A percentile compares a stretch with the other conserved stretches of the same genome.
Conservation (phyloP, 2,888 invertebrate species). For the Chrysomela aeneicollis region DNA sequence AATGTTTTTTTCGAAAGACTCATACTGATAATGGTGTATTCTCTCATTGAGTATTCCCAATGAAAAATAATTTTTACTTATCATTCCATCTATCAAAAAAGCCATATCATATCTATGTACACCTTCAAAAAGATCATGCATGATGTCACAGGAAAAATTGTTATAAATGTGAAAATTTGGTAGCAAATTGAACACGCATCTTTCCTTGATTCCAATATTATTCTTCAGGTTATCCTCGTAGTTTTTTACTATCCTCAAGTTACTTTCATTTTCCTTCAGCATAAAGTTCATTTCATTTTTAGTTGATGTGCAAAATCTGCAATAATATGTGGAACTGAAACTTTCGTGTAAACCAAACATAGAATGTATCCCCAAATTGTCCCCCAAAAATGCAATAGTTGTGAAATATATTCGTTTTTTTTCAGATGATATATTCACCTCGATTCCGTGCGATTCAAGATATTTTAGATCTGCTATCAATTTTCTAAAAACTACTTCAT, state of each 20-base stretch:
- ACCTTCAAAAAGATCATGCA: no score
- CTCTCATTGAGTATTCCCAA: no score
- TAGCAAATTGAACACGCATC: no score
- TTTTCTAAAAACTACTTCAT: slow-evolving; percentile 23
- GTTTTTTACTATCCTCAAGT: slow-evolving; percentile 13
- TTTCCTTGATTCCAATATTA: neutral
- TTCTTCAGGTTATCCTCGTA: slow-evolving; percentile 15
- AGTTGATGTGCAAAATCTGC: slow-evolving; percentile 36
- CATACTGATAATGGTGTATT: no score
- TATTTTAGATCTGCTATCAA: slow-evolving; percentile 21
- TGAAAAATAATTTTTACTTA: no score
- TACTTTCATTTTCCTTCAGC: slow-evolving; percentile 10
- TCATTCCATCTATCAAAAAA: no score
- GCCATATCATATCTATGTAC: no score
- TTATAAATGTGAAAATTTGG: no score
- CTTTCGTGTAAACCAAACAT: slow-evolving; percentile 42
- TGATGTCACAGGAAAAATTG: no score
- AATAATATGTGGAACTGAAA: slow-evolving; percentile 37
- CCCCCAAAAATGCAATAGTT: slow-evolving; percentile 34
- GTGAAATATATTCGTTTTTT: slow-evolving; percentile 39
- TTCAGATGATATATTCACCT: slow-evolving; percentile 19
- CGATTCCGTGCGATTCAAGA: slow-evolving; percentile 25
- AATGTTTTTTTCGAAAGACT: no score
- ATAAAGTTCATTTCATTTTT: slow-evolving; percentile 13
- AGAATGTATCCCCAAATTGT: slow-evolving; percentile 42